These are phyloP conservation scores for Scaptomyza reducta DNA, from an alignment of 2,888 invertebrate genomes.

Conservation along the genomic window DNA sequence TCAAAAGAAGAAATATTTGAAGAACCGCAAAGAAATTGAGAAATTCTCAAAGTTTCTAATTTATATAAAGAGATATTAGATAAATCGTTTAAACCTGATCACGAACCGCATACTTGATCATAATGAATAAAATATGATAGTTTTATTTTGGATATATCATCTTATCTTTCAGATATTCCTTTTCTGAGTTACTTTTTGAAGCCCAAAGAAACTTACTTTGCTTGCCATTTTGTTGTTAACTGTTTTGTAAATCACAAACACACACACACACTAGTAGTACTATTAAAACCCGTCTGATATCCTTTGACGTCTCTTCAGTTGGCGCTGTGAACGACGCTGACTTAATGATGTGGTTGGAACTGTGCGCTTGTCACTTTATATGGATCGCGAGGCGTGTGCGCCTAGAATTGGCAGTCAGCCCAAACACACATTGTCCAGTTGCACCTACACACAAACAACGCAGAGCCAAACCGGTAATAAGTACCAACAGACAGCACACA, in stretches of 20 bases:
- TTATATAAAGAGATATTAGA: no score
- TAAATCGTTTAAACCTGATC: no score
- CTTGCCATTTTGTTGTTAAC: conserved; percentile 65
- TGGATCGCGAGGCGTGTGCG: conserved; percentile 45
- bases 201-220: conserved; percentile 71
- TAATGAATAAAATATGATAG: no score
- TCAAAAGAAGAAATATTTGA: no score
- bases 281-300: conserved; percentile 18
- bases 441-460: conserved; percentile 50
- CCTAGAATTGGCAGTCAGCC: conserved; percentile 60
- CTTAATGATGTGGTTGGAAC: conserved; percentile 68
- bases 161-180: no score
- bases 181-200: no score
- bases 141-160: no score
- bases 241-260: conserved; percentile 36
- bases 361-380: conserved; percentile 65
- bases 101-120: no score
- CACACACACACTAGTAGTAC: not conserved
- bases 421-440: conserved; percentile 34
- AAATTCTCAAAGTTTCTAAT: no score
- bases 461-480: conserved; percentile 64
- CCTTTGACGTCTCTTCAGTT: conserved; percentile 57
- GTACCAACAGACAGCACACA: conserved; percentile 37
- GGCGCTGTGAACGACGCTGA: conserved; percentile 50
- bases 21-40: no score